These are phyloP conservation scores for Dicerorhinus sumatrensis DNA, from an alignment of 2,113 vertebrate genomes.

Conservation along the genomic window DNA sequence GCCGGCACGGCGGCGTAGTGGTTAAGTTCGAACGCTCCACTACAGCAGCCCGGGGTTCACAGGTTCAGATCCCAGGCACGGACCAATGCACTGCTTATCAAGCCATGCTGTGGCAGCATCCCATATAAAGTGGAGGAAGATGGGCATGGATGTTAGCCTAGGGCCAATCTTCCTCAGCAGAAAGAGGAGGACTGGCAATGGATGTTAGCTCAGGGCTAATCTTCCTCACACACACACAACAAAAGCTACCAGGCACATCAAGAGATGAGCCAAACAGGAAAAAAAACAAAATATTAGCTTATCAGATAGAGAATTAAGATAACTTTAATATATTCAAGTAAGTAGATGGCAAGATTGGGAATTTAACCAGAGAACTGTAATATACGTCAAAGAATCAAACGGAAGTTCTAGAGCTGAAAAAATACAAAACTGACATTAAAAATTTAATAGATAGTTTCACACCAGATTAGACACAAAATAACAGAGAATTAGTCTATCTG, in stretches of 20 bases:
- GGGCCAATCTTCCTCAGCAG: too few relatives aligned
- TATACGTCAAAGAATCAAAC: constrained; percentile 13
- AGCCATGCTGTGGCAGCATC: too few relatives aligned
- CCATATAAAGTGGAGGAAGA: too few relatives aligned
- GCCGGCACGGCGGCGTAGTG: too few relatives aligned
- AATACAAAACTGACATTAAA: neutral
- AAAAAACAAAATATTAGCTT: neutral
- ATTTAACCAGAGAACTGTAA: neutral
- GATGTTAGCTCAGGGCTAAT: too few relatives aligned
- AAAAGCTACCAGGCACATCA: neutral
- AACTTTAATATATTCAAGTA: neutral
- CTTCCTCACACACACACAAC: neutral
- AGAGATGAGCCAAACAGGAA: neutral
- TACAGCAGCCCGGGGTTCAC: too few relatives aligned
- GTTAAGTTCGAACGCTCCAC: too few relatives aligned
- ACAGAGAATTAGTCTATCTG: neutral
- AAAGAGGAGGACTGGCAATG: too few relatives aligned
- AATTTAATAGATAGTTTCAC: constrained; percentile 1
- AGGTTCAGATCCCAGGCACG: too few relatives aligned
- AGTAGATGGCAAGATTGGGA: neutral
- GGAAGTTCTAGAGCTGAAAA: neutral
- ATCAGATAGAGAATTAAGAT: neutral
- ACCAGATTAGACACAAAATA: neutral
- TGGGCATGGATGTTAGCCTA: too few relatives aligned
- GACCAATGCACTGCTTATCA: too few relatives aligned